Evolutionary conservation across 2,888 invertebrate genomes (phyloP), one percentile per base, ranked within the genome.

Genomic region (Drosophila setosimentum): DNA sequence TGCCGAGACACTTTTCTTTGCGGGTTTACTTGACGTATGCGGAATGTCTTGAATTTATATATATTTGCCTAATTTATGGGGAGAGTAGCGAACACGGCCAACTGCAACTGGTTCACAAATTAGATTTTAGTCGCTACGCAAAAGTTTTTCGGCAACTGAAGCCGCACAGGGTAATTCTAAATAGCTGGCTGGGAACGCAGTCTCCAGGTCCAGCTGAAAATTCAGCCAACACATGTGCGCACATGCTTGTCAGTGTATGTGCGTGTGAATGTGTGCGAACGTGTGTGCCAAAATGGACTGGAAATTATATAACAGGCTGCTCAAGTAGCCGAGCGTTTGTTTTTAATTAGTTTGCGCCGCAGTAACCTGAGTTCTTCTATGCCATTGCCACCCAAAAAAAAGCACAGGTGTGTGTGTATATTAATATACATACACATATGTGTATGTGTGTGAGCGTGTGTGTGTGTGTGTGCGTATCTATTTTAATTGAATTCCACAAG

Each of bases 281-380:
- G 48, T 45, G 27, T 61, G 48, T 55, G 53, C 27, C 16, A 57
- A 66, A 68, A 71, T 71, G 37, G 30, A 65, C 76, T 66, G 67
- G 57, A 73, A 82, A 77, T 69, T 80, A 73, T 81, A 83, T 77
- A 72, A 80, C 77, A 81, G 80, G 82, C 83, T 76, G 76, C 87
- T 85, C 84, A 89, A 89, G 89, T 85, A 82, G 87, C 59, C 68
- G 57, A 63, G 81, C 67, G 78, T 70, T 70, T 79, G 87, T 84
- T 85, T 85, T 85, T 85, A 85, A 85, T 85, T 85, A 85, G 85
- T 85, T 85, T 85, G 85, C 76, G 68, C 73, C 79, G 79, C 87
- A 84, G 71, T 57, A 75, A 65, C 80, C 77, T 70, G 27, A 67
- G 64, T 63, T 51, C 69, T 76, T 51, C 50, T 48, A 33, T 42